These are phyloP conservation scores for Brachyptera risi DNA, from an alignment of 2,888 invertebrate species.

Conservation along the genomic window DNA sequence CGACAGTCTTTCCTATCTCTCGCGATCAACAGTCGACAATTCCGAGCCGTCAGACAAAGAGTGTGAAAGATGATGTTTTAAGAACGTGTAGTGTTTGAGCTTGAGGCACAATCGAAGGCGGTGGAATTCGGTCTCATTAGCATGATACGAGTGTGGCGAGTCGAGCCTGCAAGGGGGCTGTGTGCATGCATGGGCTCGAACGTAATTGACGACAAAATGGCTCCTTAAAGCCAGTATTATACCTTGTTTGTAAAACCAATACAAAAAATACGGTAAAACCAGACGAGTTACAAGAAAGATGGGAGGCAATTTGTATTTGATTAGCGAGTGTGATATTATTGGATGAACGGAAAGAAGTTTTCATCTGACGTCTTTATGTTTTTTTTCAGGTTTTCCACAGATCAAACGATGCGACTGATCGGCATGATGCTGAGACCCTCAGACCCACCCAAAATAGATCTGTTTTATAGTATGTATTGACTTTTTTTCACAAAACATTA, in stretches of 20 bases:
- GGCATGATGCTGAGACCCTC: too few species aligned
- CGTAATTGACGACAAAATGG: constrained; percentile 29
- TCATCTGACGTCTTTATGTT: too few species aligned
- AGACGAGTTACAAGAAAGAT: neutral
- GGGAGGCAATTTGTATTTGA: neutral
- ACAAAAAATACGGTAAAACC: neutral
- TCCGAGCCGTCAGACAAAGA: too few species aligned
- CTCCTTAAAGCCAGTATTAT: constrained; percentile 17
- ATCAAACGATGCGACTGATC: too few species aligned
- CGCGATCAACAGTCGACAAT: too few species aligned
- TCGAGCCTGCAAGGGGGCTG: constrained; percentile 11
- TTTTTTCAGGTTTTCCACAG: too few species aligned
- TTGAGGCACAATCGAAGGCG: neutral
- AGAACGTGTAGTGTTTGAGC: neutral
- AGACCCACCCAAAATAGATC: too few species aligned
- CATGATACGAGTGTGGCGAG: constrained; percentile 22
- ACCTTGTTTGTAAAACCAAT: constrained; percentile 23
- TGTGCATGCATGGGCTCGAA: constrained; percentile 11
- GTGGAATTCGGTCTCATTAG: constrained; percentile 26
- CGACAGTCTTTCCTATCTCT: too few species aligned
- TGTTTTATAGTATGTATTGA: too few species aligned
- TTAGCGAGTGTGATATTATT: neutral
- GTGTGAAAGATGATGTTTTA: too few species aligned
- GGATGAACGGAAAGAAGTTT: neutral
- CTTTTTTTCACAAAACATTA: too few species aligned